phyloP scores from a whole-genome alignment of 2,113 vertebrate species.

The Nothoprocta perdicaria region DNA sequence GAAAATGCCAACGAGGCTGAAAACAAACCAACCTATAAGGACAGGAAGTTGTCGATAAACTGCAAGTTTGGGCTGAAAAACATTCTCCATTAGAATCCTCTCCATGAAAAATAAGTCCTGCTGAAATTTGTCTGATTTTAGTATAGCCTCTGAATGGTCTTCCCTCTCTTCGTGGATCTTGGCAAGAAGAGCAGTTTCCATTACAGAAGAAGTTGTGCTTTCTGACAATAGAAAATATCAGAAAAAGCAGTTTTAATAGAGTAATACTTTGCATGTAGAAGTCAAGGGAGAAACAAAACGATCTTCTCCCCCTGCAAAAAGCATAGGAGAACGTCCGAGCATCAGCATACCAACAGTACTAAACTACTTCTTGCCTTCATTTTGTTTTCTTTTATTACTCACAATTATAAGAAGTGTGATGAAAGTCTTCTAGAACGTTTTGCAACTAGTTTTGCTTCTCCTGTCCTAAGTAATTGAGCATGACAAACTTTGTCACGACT shows the following conservation, averaged over 20 bases:
- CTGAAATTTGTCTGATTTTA: conserved; percentile 82
- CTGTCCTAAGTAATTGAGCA: background rate
- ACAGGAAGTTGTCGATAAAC: conserved; percentile 85
- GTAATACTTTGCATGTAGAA: background rate
- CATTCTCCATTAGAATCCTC: conserved; percentile 84
- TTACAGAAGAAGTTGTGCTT: conserved; percentile 56
- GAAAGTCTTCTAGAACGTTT: background rate
- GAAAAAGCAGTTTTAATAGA: background rate
- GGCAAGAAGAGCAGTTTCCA: conserved; percentile 62
- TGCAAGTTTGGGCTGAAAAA: conserved; percentile 86
- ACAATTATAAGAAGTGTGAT: background rate
- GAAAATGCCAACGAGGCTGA: background rate
- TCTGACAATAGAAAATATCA: conserved; percentile 31
- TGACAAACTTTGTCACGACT: background rate
- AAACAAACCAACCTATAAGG: conserved; percentile 77
- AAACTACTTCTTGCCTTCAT: background rate
- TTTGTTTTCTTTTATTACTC: background rate
- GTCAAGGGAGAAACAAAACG: background rate
- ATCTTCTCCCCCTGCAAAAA: background rate
- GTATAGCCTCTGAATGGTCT: conserved; percentile 65
- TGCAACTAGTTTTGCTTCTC: background rate
- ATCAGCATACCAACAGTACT: background rate
- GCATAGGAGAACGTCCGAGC: background rate
- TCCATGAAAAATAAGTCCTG: conserved; percentile 87
- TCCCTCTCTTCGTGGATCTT: conserved; percentile 55